Percentiles rank a stretch among this genome's conserved stretches.
phyloP scores from a whole-genome alignment of 2,888 invertebrate species.

The Hermaeophaga mercurialis region DNA sequence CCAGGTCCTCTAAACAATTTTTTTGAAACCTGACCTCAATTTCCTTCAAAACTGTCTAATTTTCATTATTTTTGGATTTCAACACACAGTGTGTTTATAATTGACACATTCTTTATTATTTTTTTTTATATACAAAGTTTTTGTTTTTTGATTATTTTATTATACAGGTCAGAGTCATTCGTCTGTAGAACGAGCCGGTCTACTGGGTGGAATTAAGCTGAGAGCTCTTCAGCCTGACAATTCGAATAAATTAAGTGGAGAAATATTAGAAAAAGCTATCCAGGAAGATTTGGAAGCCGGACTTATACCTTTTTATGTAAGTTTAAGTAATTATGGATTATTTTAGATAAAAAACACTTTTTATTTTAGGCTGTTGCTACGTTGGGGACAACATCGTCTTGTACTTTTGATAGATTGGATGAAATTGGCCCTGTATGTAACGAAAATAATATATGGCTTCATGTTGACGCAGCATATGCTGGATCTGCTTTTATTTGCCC shows the following conservation, averaged over 20 bases:
- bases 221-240: slow-evolving; percentile 74
- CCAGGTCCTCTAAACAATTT: too few species aligned
- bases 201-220: slow-evolving; percentile 84
- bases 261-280: slow-evolving; percentile 76
- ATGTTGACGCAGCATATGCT: slow-evolving; percentile 97
- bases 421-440: slow-evolving; percentile 92
- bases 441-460: slow-evolving; percentile 80
- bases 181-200: slow-evolving; percentile 90
- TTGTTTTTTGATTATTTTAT: slow-evolving; percentile 8
- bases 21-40: too few species aligned
- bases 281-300: slow-evolving; percentile 85
- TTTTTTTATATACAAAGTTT: too few species aligned
- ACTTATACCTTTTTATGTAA: slow-evolving; percentile 94
- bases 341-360: too few species aligned
- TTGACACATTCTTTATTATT: too few species aligned
- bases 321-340: slow-evolving; percentile 52
- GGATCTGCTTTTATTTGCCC: slow-evolving; percentile 97
- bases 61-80: too few species aligned
- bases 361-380: slow-evolving; percentile 77
- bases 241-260: slow-evolving; percentile 75
- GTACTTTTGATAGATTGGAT: slow-evolving; percentile 88
- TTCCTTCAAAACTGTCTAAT: too few species aligned
- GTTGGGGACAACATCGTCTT: slow-evolving; percentile 94
- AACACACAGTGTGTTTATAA: too few species aligned
- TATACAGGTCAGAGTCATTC: slow-evolving; percentile 84